A percentile compares a stretch with the other conserved stretches of the same genome.
These are phyloP conservation scores for Erebia palarica DNA, from an alignment of 2,888 invertebrate species.

Conservation along the genomic window DNA sequence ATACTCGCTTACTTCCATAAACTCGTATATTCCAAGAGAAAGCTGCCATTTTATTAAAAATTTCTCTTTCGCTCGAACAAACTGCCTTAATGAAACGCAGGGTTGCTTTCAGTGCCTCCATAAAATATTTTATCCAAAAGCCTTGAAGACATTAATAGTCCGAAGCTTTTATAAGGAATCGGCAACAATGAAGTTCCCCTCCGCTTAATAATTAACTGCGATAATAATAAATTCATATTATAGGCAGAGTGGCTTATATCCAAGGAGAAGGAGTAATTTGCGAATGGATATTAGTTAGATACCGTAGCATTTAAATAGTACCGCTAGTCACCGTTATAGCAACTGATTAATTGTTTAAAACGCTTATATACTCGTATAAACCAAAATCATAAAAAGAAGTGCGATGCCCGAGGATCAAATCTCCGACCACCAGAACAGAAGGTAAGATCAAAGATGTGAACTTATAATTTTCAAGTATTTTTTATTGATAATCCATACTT, in stretches of 20 bases:
- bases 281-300: neutral
- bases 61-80: constrained; percentile 23
- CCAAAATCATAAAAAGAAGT: too few species aligned
- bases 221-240: constrained; percentile 44
- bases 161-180: constrained; percentile 24
- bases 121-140: constrained; percentile 29
- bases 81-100: constrained; percentile 32
- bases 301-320: neutral
- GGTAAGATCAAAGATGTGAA: too few species aligned
- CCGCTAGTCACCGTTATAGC: too few species aligned
- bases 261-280: neutral
- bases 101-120: constrained; percentile 25
- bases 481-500: too few species aligned
- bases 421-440: too few species aligned
- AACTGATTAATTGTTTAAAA: too few species aligned
- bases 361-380: too few species aligned
- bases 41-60: constrained; percentile 3
- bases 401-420: too few species aligned
- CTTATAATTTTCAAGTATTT: too few species aligned
- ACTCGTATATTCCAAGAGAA: too few species aligned
- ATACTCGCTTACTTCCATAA: too few species aligned
- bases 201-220: constrained; percentile 31
- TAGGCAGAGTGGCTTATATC: constrained; percentile 25
- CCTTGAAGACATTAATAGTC: constrained; percentile 23
- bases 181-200: constrained; percentile 26